Evolutionary conservation across 1,140 invertebrate species (phyloP).

Genomic region (Mylabris phalerata): DNA sequence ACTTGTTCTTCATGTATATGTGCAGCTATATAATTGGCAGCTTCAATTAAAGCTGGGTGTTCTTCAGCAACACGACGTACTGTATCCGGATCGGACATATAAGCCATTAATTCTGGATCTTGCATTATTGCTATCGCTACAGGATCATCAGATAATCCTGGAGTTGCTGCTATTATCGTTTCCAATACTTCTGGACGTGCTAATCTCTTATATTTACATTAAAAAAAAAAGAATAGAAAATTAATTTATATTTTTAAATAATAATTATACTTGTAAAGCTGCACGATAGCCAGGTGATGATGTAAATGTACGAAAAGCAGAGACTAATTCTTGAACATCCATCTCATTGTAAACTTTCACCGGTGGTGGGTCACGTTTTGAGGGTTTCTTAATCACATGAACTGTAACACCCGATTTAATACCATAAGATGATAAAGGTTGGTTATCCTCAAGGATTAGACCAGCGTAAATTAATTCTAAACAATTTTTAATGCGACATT

Average conservation of each 20-base stretch:
- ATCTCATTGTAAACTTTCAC: slow-evolving; percentile 40
- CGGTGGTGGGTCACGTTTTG: slow-evolving; percentile 27
- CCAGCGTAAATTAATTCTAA: slow-evolving; percentile 51
- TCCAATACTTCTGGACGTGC: slow-evolving; percentile 47
- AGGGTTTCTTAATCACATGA: slow-evolving; percentile 47
- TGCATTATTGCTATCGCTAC: slow-evolving; percentile 50
- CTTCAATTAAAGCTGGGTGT: slow-evolving; percentile 48
- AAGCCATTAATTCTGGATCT: slow-evolving; percentile 49
- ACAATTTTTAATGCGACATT: slow-evolving; percentile 5
- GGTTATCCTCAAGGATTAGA: slow-evolving; percentile 47
- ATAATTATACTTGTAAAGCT: slow-evolving; percentile 43
- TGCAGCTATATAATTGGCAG: slow-evolving; percentile 47
- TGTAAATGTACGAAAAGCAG: slow-evolving; percentile 45
- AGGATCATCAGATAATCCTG: slow-evolving; percentile 47
- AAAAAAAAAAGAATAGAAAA: neutral
- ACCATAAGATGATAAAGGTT: slow-evolving; percentile 44
- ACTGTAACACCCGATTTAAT: slow-evolving; percentile 48
- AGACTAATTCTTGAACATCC: slow-evolving; percentile 43
- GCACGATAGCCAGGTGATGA: slow-evolving; percentile 42
- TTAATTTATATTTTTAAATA: neutral
- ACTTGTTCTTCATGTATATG: slow-evolving; percentile 47
- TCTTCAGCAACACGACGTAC: slow-evolving; percentile 45
- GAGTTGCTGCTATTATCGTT: slow-evolving; percentile 49
- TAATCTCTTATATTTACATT: slow-evolving; percentile 40
- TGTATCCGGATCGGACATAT: slow-evolving; percentile 48